A percentile compares a stretch with the other conserved stretches of the same genome.
Conservation (phyloP, 2,113 vertebrate genomes). For the Seriola rivoliana region DNA sequence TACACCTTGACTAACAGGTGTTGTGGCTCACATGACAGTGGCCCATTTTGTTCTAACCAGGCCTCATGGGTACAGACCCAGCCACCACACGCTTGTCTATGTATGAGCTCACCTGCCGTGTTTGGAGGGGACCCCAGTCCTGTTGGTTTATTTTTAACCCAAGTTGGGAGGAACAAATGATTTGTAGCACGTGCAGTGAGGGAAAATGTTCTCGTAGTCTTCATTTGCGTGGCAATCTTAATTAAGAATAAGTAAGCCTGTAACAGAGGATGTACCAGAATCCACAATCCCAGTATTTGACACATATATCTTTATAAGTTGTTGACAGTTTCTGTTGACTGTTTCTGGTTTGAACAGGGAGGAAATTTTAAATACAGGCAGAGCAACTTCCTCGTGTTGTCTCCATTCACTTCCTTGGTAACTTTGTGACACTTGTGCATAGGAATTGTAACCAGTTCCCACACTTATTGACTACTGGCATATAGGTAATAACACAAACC, state of each 20-base stretch:
- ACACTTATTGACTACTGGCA: slow-evolving; percentile 43
- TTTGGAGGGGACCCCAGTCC: not conserved
- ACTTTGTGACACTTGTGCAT: slow-evolving; percentile 38
- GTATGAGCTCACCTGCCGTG: not conserved
- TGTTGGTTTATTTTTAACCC: not conserved
- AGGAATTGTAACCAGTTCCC: slow-evolving; percentile 25
- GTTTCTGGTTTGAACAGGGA: not conserved
- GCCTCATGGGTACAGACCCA: not conserved
- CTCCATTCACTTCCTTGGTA: slow-evolving; percentile 17
- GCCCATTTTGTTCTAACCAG: not conserved
- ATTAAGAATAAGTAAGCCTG: not conserved
- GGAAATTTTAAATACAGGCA: not conserved
- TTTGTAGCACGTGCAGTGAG: not conserved
- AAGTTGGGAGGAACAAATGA: not conserved
- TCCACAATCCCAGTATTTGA: not conserved
- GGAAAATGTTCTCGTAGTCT: not conserved
- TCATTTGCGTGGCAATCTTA: not conserved
- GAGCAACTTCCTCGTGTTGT: slow-evolving; percentile 14
- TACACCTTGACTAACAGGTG: slow-evolving; percentile 1
- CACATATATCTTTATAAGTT: not conserved
- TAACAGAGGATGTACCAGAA: not conserved
- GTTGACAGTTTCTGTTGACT: not conserved
- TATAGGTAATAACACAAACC: slow-evolving; percentile 62
- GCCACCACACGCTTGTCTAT: not conserved
- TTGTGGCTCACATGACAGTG: not conserved